Percentiles rank a stretch among this genome's conserved stretches.
Evolutionary conservation across 2,797 vertebrate species (phyloP).

Genomic region (Microctenopoma stevenorrisi): DNA sequence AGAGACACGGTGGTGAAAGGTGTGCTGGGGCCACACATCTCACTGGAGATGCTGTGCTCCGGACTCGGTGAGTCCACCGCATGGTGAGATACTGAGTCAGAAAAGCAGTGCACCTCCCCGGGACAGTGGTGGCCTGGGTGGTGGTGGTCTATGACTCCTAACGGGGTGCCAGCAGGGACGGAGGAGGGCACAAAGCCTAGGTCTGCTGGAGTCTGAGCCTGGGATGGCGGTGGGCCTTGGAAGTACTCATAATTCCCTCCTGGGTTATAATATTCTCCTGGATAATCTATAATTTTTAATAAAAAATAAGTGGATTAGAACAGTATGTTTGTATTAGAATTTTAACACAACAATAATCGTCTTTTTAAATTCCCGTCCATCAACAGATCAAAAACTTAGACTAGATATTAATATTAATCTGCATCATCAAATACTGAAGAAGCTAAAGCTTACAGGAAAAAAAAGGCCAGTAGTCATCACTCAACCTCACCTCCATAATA

Average conservation of each 20-base stretch:
- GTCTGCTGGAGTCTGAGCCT: slow-evolving; percentile 95
- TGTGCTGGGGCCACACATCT: slow-evolving; percentile 92
- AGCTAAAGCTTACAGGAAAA: too few relatives aligned
- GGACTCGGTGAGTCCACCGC: slow-evolving; percentile 92
- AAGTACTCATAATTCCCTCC: slow-evolving; percentile 96
- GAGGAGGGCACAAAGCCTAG: slow-evolving; percentile 92
- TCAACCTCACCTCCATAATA: slow-evolving; percentile 89
- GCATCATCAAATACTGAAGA: not conserved
- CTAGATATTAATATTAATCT: too few relatives aligned
- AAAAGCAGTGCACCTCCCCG: slow-evolving; percentile 91
- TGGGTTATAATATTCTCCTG: slow-evolving; percentile 92
- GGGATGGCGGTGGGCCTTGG: slow-evolving; percentile 91
- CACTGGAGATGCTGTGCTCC: slow-evolving; percentile 92
- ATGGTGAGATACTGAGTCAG: slow-evolving; percentile 91
- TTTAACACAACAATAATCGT: not conserved
- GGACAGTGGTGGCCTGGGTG: slow-evolving; percentile 89
- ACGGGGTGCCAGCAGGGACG: slow-evolving; percentile 87
- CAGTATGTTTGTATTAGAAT: not conserved
- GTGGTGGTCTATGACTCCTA: slow-evolving; percentile 86
- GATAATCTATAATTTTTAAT: slow-evolving; percentile 87
- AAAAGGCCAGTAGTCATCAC: too few relatives aligned
- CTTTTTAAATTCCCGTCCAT: not conserved
- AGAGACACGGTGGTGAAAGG: slow-evolving; percentile 90
- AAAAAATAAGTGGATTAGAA: slow-evolving; percentile 19
- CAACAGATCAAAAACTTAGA: not conserved